A percentile compares a stretch with the other conserved stretches of the same genome.
These are phyloP conservation scores for Tinamus major DNA, from an alignment of 2,797 vertebrate genomes.

Conservation along the genomic window DNA sequence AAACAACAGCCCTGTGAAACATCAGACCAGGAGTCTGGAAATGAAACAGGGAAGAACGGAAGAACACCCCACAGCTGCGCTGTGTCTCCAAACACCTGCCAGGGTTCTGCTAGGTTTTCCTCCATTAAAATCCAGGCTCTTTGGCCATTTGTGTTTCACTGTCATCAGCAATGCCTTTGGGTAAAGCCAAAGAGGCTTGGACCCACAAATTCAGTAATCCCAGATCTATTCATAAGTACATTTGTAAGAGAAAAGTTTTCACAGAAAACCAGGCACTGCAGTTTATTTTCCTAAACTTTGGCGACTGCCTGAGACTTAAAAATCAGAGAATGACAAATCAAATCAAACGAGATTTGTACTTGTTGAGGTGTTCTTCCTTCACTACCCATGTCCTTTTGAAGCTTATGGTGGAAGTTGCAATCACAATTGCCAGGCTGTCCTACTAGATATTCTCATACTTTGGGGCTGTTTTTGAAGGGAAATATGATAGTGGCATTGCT, in stretches of 20 bases:
- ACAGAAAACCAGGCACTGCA: background rate
- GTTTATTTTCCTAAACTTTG: background rate
- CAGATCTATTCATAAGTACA: background rate
- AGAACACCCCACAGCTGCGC: background rate
- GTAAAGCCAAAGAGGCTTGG: background rate
- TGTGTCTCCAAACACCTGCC: background rate
- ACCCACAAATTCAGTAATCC: background rate
- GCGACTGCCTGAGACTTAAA: background rate
- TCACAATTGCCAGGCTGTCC: background rate
- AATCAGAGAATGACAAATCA: too few species aligned
- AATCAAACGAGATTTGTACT: background rate
- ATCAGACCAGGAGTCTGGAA: background rate
- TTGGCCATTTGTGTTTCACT: background rate
- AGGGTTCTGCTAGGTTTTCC: background rate
- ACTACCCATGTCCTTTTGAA: background rate
- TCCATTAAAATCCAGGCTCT: too few species aligned
- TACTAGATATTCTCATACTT: background rate
- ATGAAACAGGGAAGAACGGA: background rate
- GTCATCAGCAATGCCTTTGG: too few species aligned
- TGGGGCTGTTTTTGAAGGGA: background rate
- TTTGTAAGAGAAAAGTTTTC: background rate
- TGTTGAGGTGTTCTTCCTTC: background rate
- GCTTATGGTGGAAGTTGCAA: background rate
- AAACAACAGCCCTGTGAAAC: accelerated
- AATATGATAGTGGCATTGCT: background rate